phyloP scores from a whole-genome alignment of 2,113 vertebrate genomes.

The Chloebia gouldiae region DNA sequence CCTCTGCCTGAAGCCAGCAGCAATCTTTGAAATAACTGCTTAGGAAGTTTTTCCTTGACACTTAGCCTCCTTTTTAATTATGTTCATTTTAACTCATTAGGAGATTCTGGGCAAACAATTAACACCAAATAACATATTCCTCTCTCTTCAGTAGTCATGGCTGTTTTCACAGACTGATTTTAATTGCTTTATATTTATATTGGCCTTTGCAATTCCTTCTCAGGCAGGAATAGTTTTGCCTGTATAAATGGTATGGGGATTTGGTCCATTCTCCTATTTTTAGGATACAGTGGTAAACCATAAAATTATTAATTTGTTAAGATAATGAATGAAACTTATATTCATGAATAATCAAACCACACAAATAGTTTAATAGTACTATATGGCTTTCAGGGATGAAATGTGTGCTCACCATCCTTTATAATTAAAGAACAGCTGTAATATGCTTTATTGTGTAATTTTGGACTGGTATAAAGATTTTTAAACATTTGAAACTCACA shows the following conservation, averaged over 20 bases:
- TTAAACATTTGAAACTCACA: background rate
- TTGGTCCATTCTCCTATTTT: background rate
- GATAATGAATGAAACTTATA: background rate
- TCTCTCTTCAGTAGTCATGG: background rate
- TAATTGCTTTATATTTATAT: conserved; percentile 13
- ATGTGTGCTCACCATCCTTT: background rate
- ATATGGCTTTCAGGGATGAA: background rate
- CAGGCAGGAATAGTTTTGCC: background rate
- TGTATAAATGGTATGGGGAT: background rate
- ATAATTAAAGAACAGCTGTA: background rate
- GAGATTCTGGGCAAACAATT: background rate
- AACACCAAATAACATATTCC: background rate
- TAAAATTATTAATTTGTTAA: background rate
- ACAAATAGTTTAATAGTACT: background rate
- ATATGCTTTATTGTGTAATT: background rate
- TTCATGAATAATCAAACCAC: background rate
- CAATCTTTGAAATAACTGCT: background rate
- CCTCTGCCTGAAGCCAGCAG: background rate
- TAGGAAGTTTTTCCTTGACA: background rate
- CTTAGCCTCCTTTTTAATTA: background rate
- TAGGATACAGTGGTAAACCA: background rate
- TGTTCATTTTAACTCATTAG: background rate
- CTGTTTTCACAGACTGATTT: conserved; percentile 1
- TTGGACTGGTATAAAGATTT: background rate
- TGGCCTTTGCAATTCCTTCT: background rate